Percentiles rank a stretch among this genome's conserved stretches.
Evolutionary conservation across 2,113 vertebrate genomes (phyloP).

Genomic region (Caranx melampygus): DNA sequence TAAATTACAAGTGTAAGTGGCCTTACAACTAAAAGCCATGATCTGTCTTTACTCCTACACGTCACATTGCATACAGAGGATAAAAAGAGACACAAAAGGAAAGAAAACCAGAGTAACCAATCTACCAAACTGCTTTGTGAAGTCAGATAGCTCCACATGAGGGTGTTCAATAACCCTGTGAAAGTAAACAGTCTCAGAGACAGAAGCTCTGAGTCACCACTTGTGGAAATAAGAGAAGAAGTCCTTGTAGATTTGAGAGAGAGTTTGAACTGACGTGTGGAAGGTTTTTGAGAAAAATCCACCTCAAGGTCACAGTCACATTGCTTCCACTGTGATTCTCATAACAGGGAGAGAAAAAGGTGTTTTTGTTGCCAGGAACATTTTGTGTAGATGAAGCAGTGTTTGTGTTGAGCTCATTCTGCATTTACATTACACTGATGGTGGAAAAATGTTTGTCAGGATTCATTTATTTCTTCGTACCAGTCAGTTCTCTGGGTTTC

Average conservation of each 20-base stretch:
- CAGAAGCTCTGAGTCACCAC: conserved; percentile 58
- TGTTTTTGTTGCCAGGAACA: not conserved
- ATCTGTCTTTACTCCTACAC: conserved; percentile 17
- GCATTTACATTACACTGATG: not conserved
- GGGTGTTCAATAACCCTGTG: conserved; percentile 36
- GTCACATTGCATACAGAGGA: not conserved
- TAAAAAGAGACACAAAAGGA: not conserved
- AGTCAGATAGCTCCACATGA: conserved; percentile 14
- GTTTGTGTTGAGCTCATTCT: not conserved
- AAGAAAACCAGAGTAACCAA: not conserved
- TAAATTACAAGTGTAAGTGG: conserved; percentile 21
- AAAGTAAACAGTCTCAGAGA: conserved; percentile 37
- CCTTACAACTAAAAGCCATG: not conserved
- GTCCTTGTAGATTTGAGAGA: conserved; percentile 51
- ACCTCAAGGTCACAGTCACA: conserved; percentile 62
- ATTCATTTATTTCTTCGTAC: conserved; percentile 25
- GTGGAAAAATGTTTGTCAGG: conserved; percentile 28
- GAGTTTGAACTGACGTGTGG: conserved; percentile 41
- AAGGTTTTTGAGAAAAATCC: conserved; percentile 31
- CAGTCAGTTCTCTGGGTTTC: conserved; percentile 17
- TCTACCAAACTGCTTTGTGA: conserved; percentile 13
- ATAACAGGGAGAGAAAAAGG: conserved; percentile 1
- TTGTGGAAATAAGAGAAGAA: conserved; percentile 47
- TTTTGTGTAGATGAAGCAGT: not conserved
- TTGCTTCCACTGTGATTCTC: conserved; percentile 30